Evolutionary conservation across 2,888 invertebrate species (phyloP), one percentile per base, ranked within the genome.

Genomic region (Himalopsyche anomala): DNA sequence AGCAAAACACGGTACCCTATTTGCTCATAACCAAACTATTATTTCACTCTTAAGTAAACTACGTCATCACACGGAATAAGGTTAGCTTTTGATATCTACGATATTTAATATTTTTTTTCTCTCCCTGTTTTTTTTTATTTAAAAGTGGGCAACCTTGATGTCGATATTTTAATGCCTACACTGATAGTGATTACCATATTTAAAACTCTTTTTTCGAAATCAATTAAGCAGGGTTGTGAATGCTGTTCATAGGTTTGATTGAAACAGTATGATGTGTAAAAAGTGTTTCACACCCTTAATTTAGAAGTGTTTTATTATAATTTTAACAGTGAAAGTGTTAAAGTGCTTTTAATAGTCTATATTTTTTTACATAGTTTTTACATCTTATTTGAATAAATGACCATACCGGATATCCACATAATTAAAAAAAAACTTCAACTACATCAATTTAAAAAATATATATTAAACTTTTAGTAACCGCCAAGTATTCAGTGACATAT

Each of bases 1-100:
- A 86, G 87, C 83, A 62, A 62, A 55, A 81, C 79, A 62, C 55
- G 11, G 83, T 45, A 86, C 82, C 85, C 84, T 82, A 86, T 85
- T 56, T 83, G 38, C 55, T 55, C 82, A 85, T 62, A 86, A 84
- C 80, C 82, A 54, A 79, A 80, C 56, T 38, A 45, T 38, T 85
- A 54, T 42, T 56, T 40, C 62, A 81, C 85, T 82, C 40, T 56
- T 54, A 82, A 79, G 54, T 56, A 82, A 55, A 54, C 54, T 19
- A 55, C 85, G 40, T 82, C 82, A 85, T 74, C 74, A 51, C 51
- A 54, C 62, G 74, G 54, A 81, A 36, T 74, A 85, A 85, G 85
- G 85, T 85, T 84, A 84, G 84, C 40, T 74, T 74, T 36, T 36
- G 12, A 8, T 74, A 74, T 4, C 74, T 36, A 74, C 36, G 74